Conservation (phyloP, 2,797 vertebrate genomes). For the Hylomyscus alleni region DNA sequence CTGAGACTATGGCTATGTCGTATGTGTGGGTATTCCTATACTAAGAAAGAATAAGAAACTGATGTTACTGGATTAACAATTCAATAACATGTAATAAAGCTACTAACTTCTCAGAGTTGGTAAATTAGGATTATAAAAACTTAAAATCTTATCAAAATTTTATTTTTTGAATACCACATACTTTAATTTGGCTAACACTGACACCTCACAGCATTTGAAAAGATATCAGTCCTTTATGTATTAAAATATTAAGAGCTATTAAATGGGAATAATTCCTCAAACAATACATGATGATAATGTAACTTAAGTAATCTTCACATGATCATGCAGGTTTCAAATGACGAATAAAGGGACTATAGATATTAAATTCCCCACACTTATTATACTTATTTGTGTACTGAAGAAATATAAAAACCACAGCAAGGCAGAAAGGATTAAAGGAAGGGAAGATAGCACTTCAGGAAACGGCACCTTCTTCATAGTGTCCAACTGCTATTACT, state of each 20-base stretch:
- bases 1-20: neutral
- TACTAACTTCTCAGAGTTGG: neutral
- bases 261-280: neutral
- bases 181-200: neutral
- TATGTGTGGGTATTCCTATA: neutral
- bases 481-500: neutral
- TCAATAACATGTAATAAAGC: neutral
- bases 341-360: neutral
- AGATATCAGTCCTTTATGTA: neutral
- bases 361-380: neutral
- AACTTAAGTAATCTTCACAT: neutral
- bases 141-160: neutral
- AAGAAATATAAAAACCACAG: neutral
- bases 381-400: neutral
- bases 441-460: neutral
- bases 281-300: neutral
- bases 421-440: neutral
- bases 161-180: neutral
- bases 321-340: neutral
- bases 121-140: constrained; percentile 27
- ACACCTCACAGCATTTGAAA: neutral
- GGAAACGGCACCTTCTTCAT: neutral
- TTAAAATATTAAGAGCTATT: neutral
- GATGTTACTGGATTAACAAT: neutral
- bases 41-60: neutral